These are phyloP conservation scores for Noctuana brunneofusca DNA, from an alignment of 2,888 invertebrate genomes.

Conservation along the genomic window DNA sequence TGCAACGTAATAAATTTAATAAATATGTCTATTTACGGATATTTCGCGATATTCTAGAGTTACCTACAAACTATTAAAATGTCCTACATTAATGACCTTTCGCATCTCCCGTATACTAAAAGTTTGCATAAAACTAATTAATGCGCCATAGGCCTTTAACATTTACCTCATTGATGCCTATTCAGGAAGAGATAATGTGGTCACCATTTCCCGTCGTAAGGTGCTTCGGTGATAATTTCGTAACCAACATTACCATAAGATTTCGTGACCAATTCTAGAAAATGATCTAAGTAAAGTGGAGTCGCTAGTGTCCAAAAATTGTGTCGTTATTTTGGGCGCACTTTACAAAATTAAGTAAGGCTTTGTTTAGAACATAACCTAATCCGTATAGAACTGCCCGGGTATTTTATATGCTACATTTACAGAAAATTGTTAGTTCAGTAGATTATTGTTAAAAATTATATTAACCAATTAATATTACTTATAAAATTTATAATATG, in stretches of 20 bases:
- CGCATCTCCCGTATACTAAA: not conserved
- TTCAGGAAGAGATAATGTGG: slow-evolving; percentile 26
- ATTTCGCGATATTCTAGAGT: no score
- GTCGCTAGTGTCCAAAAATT: not conserved
- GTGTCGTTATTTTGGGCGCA: slow-evolving; percentile 7
- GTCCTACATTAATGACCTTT: slow-evolving; percentile 1
- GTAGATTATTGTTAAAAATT: no score
- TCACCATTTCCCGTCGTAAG: slow-evolving; percentile 30
- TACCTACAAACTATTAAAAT: no score
- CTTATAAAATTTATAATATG: no score
- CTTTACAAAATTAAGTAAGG: not conserved
- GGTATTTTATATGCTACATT: no score
- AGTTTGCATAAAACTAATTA: not conserved
- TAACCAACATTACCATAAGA: slow-evolving; percentile 2
- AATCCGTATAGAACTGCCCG: no score
- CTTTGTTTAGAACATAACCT: not conserved
- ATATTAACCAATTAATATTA: no score
- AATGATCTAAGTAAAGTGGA: not conserved
- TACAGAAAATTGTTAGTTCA: no score
- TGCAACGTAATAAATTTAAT: no score
- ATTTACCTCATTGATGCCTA: slow-evolving; percentile 16
- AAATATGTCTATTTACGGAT: no score
- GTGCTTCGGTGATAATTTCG: slow-evolving; percentile 12
- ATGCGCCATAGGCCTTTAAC: not conserved
- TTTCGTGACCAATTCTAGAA: slow-evolving; percentile 11